These are phyloP conservation scores for Enteromius viviparus DNA, from an alignment of 2,797 vertebrate genomes.

Conservation along the genomic window DNA sequence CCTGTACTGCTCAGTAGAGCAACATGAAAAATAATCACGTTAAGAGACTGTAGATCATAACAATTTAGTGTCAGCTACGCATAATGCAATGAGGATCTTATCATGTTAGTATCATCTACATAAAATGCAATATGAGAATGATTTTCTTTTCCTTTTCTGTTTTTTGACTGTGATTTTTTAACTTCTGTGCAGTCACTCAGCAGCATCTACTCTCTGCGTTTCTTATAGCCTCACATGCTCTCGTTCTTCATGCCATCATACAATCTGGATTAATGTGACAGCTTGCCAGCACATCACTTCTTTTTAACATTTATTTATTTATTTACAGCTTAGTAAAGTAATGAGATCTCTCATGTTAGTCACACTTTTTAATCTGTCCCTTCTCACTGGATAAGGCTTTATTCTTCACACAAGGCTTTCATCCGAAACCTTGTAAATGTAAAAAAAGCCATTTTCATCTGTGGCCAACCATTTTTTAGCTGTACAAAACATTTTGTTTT, in stretches of 20 bases:
- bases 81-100: no score
- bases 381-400: constrained; percentile 11
- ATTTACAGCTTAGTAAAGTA: constrained; percentile 23
- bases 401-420: not conserved
- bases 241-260: not conserved
- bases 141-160: not conserved
- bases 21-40: not conserved
- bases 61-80: no score
- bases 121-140: not conserved
- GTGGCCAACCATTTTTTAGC: no score
- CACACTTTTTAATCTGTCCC: constrained; percentile 28
- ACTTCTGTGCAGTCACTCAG: not conserved
- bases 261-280: constrained; percentile 23
- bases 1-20: not conserved
- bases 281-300: constrained; percentile 6
- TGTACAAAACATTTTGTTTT: no score
- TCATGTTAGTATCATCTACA: not conserved
- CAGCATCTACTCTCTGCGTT: not conserved
- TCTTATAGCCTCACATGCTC: not conserved
- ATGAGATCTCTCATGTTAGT: constrained; percentile 14
- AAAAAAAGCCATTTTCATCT: not conserved
- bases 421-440: not conserved
- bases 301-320: constrained; percentile 24
- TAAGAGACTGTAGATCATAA: not conserved
- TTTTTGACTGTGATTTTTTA: not conserved